Percentiles rank a stretch among this genome's conserved stretches.
Conservation (phyloP, 2,888 invertebrate genomes). For the Xanthostigma xanthostigma region DNA sequence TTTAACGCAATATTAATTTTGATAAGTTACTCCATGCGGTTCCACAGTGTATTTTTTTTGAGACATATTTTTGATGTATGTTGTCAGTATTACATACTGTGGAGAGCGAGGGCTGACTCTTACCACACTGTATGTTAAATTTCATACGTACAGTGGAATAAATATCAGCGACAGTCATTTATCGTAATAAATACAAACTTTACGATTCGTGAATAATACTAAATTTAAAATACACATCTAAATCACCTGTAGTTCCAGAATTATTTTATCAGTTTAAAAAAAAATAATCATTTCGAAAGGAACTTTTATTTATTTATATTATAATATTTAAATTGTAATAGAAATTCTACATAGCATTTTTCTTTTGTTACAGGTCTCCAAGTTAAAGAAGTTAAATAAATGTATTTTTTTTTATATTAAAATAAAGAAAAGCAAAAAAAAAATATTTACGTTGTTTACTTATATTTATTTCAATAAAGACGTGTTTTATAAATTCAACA, state of each 20-base stretch:
- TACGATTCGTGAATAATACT: too few species aligned
- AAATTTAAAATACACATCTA: too few species aligned
- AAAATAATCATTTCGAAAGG: too few species aligned
- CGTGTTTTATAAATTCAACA: not conserved
- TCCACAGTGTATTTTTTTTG: too few species aligned
- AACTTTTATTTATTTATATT: too few species aligned
- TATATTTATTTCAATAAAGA: not conserved
- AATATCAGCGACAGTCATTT: constrained; percentile 4
- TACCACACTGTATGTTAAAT: constrained; percentile 14
- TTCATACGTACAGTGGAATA: constrained; percentile 7
- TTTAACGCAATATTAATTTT: too few species aligned
- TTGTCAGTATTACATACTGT: constrained; percentile 6
- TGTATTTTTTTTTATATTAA: constrained; percentile 16
- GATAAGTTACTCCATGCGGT: too few species aligned
- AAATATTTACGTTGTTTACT: constrained; percentile 3
- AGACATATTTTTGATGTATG: too few species aligned
- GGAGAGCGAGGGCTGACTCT: constrained; percentile 15
- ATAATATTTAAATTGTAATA: not conserved
- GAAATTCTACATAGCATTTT: constrained; percentile 13
- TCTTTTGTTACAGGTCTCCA: constrained; percentile 60
- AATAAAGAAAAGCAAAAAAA: constrained; percentile 15
- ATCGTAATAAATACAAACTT: too few species aligned
- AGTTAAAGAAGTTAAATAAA: constrained; percentile 79
- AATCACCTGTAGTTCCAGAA: too few species aligned
- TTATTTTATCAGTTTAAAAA: too few species aligned